Conservation (phyloP, 2,888 invertebrate genomes). For the Doris montereyensis region DNA sequence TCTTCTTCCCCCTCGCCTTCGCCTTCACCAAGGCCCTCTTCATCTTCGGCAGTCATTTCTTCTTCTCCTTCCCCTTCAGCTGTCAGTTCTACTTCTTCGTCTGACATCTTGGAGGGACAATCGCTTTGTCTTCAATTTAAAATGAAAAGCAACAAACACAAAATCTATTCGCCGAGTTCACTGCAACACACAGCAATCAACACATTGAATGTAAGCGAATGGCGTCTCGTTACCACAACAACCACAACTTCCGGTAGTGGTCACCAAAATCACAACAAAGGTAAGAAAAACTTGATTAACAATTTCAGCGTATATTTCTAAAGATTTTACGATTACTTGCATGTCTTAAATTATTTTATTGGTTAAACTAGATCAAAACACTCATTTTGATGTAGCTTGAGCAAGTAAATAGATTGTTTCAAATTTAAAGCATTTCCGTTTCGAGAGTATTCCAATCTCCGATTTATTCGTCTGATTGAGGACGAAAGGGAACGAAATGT, state of each 20-base stretch:
- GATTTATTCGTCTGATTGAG: conserved; percentile 31
- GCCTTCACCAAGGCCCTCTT: conserved; percentile 50
- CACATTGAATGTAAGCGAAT: too few relatives aligned
- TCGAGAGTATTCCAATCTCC: conserved; percentile 37
- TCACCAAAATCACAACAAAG: too few relatives aligned
- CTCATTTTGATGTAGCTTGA: too few relatives aligned
- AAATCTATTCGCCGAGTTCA: too few relatives aligned
- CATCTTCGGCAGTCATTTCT: conserved; percentile 52
- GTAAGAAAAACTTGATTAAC: background rate
- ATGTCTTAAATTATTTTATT: too few relatives aligned
- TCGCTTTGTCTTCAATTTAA: too few relatives aligned
- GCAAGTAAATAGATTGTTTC: too few relatives aligned
- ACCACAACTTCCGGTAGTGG: conserved; percentile 39
- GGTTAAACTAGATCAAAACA: too few relatives aligned
- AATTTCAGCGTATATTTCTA: background rate
- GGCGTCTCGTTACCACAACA: conserved; percentile 32
- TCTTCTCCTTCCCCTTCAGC: conserved; percentile 48
- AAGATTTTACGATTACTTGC: too few relatives aligned
- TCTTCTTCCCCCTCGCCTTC: conserved; percentile 54
- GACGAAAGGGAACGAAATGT: conserved; percentile 20
- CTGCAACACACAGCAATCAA: too few relatives aligned
- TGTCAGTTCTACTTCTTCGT: conserved; percentile 49
- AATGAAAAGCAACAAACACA: too few relatives aligned
- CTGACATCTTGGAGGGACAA: conserved; percentile 51
- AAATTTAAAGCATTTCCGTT: conserved; percentile 9